phyloP scores from a whole-genome alignment of 2,113 vertebrate genomes.

The Hemicordylus capensis region DNA sequence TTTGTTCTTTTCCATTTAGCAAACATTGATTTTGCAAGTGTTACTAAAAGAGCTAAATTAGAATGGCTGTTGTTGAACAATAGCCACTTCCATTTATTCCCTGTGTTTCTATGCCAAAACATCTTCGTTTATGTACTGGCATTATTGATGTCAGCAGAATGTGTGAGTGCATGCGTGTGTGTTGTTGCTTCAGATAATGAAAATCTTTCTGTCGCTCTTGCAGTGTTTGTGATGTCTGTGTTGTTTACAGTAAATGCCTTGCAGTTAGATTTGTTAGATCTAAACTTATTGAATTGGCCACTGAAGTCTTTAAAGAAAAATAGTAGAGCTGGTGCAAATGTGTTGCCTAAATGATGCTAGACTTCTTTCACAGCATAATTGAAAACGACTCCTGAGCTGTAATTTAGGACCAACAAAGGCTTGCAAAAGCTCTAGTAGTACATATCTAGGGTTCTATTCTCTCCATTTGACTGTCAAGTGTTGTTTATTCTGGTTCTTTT shows the following conservation, averaged over 20 bases:
- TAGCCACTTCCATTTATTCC: neutral
- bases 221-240: neutral
- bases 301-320: neutral
- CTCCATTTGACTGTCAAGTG: neutral
- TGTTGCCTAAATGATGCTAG: neutral
- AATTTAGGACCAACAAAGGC: neutral
- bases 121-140: neutral
- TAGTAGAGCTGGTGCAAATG: neutral
- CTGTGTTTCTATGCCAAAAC: neutral
- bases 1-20: constrained; percentile 30
- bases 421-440: neutral
- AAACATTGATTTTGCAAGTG: constrained; percentile 9
- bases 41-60: constrained; percentile 18
- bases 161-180: neutral
- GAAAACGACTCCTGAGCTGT: neutral
- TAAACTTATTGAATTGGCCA: neutral
- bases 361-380: neutral
- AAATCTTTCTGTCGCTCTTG: neutral
- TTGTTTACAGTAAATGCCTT: neutral
- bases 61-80: neutral
- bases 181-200: neutral
- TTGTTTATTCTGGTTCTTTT: neutral
- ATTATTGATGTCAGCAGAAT: neutral
- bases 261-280: neutral
- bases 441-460: neutral